Evolutionary conservation across 2,888 invertebrate species (phyloP).

Genomic region (Nomada goodeniana): DNA sequence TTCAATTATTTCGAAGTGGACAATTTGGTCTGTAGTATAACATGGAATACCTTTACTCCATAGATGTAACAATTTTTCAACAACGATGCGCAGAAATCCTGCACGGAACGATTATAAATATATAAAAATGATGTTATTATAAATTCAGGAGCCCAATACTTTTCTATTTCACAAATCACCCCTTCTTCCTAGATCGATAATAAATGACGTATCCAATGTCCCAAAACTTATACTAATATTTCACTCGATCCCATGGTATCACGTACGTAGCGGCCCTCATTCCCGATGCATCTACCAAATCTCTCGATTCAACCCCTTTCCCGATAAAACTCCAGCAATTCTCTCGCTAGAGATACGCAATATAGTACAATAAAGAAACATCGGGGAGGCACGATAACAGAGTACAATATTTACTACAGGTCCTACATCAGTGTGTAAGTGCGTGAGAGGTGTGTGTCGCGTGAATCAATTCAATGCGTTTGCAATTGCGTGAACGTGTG

Average conservation of each 20-base stretch:
- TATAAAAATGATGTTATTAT: too few species aligned
- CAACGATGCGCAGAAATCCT: too few species aligned
- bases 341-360: conserved; percentile 23
- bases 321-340: conserved; percentile 39
- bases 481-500: not conserved
- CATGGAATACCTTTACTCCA: too few species aligned
- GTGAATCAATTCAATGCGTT: not conserved
- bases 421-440: not conserved
- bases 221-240: not conserved
- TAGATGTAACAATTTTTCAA: too few species aligned
- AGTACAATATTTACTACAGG: conserved; percentile 8
- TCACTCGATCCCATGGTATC: not conserved
- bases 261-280: not conserved
- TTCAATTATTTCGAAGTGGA: too few species aligned
- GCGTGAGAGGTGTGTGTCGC: not conserved
- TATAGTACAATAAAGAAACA: conserved; percentile 16
- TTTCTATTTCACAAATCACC: too few species aligned
- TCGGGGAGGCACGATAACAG: conserved; percentile 10
- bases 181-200: not conserved
- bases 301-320: conserved; percentile 6
- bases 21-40: too few species aligned
- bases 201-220: too few species aligned
- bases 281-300: not conserved
- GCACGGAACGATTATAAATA: too few species aligned
- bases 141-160: too few species aligned